Evolutionary conservation across 2,113 vertebrate genomes (phyloP), one percentile per base, ranked within the genome.

Genomic region (Mastomys natalensis): DNA sequence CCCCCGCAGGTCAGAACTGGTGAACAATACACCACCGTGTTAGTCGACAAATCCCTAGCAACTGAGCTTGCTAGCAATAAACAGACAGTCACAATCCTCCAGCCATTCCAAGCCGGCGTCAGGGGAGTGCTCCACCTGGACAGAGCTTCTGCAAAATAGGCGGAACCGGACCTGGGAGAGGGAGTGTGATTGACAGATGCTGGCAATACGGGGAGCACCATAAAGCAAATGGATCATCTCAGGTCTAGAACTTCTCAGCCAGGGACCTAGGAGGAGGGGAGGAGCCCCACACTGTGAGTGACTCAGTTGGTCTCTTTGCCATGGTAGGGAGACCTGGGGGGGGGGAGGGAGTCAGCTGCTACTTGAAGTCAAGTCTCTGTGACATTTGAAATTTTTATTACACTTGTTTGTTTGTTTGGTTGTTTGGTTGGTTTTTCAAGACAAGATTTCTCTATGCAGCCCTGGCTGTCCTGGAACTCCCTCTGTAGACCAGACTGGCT

Each of bases 281-380:
- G 13, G 58, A 22, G 51, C 29, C 3, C 26, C 40, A 24, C 6
- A 34, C 17, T 60, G 5, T 43, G 11, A 5, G 17, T 66, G 22
- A 7, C 58, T 22, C 26, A 4, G 7, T 0, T 0, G 58, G 15
- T 26, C 26, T 19, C 45, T 45, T 5, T 4, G 5, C 31, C 17
- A 37, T 40, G n/a, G 64, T 1, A 0, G 43, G 64, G 84, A 0
- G 53, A 0, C 40, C 55, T n/a, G n/a, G 0, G 0, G 4, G 53
- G 0, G 60, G 53, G 0, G 60, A 1, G 51, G 62, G 53, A 7
- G 16, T 7, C 2, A n/a, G 68, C 16, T 26, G 0, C 0, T 4
- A 16, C 7, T 0, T 3, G 58, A 29, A 19, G 19, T 60, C 10
- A 26, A 19, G 24, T 2, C 5, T 31, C 58, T 37, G 51, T 45